A percentile compares a stretch with the other conserved stretches of the same genome.
Conservation (phyloP, 2,888 invertebrate species). For the Scaptomyza caliginosa region DNA sequence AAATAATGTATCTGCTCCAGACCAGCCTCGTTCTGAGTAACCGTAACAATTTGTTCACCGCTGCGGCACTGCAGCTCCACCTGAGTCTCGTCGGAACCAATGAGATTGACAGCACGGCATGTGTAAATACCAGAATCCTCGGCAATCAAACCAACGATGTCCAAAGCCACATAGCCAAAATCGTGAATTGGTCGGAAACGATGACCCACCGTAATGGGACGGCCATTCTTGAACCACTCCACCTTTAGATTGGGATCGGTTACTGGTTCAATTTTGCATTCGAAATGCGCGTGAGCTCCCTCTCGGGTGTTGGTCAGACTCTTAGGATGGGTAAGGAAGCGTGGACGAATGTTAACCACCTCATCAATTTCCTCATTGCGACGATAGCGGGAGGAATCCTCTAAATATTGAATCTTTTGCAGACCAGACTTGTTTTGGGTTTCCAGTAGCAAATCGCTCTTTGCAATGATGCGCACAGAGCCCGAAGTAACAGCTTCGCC, state of each 20-base stretch:
- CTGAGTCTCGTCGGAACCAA: constrained; percentile 94
- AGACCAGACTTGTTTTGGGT: constrained; percentile 95
- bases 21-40: constrained; percentile 94
- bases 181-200: constrained; percentile 98
- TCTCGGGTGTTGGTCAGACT: constrained; percentile 93
- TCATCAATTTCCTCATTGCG: constrained; percentile 93
- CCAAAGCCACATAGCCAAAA: constrained; percentile 98
- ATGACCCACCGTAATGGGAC: constrained; percentile 96
- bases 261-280: constrained; percentile 98
- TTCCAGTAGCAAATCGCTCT: constrained; percentile 94
- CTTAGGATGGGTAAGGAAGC: constrained; percentile 94
- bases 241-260: constrained; percentile 98
- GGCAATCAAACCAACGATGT: constrained; percentile 97
- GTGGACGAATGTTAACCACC: constrained; percentile 91
- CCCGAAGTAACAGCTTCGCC: constrained; percentile 98
- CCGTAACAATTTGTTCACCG: constrained; percentile 92
- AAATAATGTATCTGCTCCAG: constrained; percentile 94
- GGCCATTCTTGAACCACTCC: constrained; percentile 98
- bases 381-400: constrained; percentile 93
- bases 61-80: constrained; percentile 90
- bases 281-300: constrained; percentile 97
- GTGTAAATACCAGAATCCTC: constrained; percentile 98
- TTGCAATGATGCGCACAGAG: constrained; percentile 94
- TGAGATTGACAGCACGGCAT: constrained; percentile 94
- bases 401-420: constrained; percentile 95